These are phyloP conservation scores for Catocala sponsa DNA, from an alignment of 2,888 invertebrate species.

Conservation along the genomic window DNA sequence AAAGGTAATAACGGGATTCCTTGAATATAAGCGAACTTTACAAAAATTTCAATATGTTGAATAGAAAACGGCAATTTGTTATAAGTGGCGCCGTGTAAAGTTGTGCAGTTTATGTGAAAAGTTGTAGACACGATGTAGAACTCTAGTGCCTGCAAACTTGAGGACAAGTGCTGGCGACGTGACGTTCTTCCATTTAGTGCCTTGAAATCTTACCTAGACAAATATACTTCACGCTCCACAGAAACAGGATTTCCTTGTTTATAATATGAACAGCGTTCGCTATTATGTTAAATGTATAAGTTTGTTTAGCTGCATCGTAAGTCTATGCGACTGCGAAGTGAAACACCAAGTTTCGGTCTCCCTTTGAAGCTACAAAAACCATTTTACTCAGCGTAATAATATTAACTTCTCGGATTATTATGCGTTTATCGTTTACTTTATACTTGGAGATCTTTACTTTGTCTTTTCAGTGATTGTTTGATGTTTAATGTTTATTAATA, in stretches of 20 bases:
- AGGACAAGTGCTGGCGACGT: constrained; percentile 81
- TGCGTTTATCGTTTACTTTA: constrained; percentile 15
- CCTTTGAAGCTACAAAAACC: constrained; percentile 21
- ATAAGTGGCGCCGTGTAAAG: constrained; percentile 74
- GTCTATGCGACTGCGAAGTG: constrained; percentile 21
- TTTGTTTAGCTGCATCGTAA: constrained; percentile 45
- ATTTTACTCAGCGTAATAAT: constrained; percentile 15
- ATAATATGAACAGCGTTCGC: constrained; percentile 45
- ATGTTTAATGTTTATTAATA: constrained; percentile 14
- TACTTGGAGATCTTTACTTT: constrained; percentile 8
- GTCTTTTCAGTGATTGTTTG: constrained; percentile 15
- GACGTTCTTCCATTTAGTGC: constrained; percentile 71
- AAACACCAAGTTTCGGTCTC: constrained; percentile 18
- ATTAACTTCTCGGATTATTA: constrained; percentile 16
- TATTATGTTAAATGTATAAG: constrained; percentile 49
- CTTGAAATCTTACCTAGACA: constrained; percentile 63
- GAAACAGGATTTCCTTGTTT: constrained; percentile 54
- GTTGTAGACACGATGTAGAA: constrained; percentile 75
- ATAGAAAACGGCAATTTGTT: constrained; percentile 76
- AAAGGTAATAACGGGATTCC: constrained; percentile 46
- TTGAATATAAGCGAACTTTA: constrained; percentile 50
- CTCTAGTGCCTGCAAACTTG: constrained; percentile 70
- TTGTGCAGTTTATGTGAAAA: constrained; percentile 84
- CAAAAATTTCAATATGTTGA: constrained; percentile 73
- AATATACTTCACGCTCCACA: constrained; percentile 56